Evolutionary conservation across 1,140 invertebrate genomes (phyloP), one percentile per base, ranked within the genome.

Genomic region (Periplaneta americana): DNA sequence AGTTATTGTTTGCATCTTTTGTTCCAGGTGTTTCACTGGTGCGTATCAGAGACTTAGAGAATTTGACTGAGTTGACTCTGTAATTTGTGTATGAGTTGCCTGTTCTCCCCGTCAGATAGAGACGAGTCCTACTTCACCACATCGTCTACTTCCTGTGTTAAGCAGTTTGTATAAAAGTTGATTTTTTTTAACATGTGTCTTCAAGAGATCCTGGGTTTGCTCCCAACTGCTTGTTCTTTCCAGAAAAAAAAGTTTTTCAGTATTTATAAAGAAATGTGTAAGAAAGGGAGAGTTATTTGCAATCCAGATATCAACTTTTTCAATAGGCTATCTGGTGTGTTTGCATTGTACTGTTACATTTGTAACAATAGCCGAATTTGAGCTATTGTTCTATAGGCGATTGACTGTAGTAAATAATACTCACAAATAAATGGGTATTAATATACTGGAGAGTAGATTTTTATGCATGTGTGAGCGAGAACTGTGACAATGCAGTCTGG

Each of bases 31-130:
- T 88, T 82, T 87, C 88, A 74, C 86, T 89, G 82, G 86, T 86
- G 28, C 87, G 86, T 78, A 85, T 89, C 76, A 84, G 85, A 57
- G 88, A 89, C 66, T 84, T 88, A 83, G 88, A 89, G 83, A 89
- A 89, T 84, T 84, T 89, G 80, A 87, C 88, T 83, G 87, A 88
- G 84, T 87, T 89, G 11, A 66, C 48, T 9, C 48, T 66, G 48
- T 66, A 28, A 66, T n/a, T n/a, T n/a, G 48, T n/a, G 4, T 57
- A 28, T 28, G 48, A 66, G n/a, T 28, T 66, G 4, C 48, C 48
- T 66, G 48, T 66, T 66, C 48, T 66, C 3, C n/a, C n/a, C 22
- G 11, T 66, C 48, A 66, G 48, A 5, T 66, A 66, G 28, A 8
- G 22, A 66, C 6, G 6, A 66, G 22, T 66, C 8, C n/a, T 66